Evolutionary conservation across 2,797 vertebrate species (phyloP), one percentile per base, ranked within the genome.

Genomic region (Propithecus perrieri): DNA sequence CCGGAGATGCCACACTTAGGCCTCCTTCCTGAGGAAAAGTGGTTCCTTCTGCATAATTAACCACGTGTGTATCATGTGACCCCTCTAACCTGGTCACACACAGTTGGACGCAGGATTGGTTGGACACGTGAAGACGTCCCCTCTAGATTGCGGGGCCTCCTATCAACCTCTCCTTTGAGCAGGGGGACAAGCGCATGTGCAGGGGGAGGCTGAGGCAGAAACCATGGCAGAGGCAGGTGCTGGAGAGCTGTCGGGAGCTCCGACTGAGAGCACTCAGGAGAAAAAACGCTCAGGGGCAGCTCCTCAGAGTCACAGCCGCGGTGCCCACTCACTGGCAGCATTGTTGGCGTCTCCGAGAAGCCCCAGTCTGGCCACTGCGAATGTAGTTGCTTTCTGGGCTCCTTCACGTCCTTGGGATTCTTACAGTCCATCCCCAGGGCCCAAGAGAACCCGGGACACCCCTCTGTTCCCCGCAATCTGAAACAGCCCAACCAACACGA

Each of bases 1-100:
- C 30, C 33, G 1, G 55, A 57, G 33, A 26, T 13, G 33, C 20
- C 7, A 1, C 4, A 17, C 4, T 26, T 30, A 24, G 1, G 1
- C 11, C 30, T 63, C 55, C 92, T 76, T 46, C 46, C 33, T 67
- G 18, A 63, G 53, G 43, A 84, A 63, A 46, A 93, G 13, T 13
- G 35, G n/a, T 41, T 20, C 63, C 83, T 46, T 59, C 53, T 18
- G 13, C 2, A 0, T n/a, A 28, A 72, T n/a, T 41, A 13, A 7
- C 38, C n/a, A 65, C 67, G 4, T 28, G 43, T 35, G 7, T 38
- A 50, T 59, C 67, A 14, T 3, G 0, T 67, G 89, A 61, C 61
- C 26, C 71, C 2, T 2, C 14, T 33, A 9, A 22, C 26, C 33
- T 7, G 30, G 46, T 63, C 50, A n/a, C 65, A 14, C 20, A 6